Evolutionary conservation across 2,113 vertebrate genomes (phyloP).

Genomic region (Hippocampus abdominalis): DNA sequence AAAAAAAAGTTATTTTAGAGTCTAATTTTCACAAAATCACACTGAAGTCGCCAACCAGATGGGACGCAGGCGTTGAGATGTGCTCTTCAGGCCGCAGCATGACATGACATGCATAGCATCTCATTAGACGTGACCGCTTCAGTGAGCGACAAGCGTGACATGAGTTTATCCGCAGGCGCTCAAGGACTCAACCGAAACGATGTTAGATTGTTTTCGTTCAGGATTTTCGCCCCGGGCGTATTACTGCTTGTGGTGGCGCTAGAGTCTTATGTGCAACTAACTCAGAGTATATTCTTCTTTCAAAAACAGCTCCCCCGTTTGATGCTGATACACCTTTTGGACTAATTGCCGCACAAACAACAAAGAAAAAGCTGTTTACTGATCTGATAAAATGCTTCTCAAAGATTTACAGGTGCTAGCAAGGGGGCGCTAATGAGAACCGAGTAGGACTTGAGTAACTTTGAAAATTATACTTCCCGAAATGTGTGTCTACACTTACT

Average conservation of each 20-base stretch:
- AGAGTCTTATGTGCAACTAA: not conserved
- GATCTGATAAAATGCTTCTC: too few species aligned
- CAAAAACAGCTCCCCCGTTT: too few species aligned
- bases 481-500: too few species aligned
- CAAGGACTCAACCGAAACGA: not conserved
- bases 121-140: slow-evolving; percentile 5
- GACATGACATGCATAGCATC: slow-evolving; percentile 2
- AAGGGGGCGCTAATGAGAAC: too few species aligned
- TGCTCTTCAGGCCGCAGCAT: not conserved
- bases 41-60: not conserved
- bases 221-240: not conserved
- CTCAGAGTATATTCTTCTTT: too few species aligned
- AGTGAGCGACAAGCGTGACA: slow-evolving; percentile 9
- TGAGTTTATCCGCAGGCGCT: not conserved
- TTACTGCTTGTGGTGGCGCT: not conserved
- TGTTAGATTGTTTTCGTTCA: not conserved
- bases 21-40: not conserved
- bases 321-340: too few species aligned
- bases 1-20: not conserved
- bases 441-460: too few species aligned
- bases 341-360: too few species aligned
- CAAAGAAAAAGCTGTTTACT: not conserved
- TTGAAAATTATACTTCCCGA: too few species aligned
- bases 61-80: slow-evolving; percentile 3
- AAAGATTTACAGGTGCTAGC: too few species aligned